These are phyloP conservation scores for Diabrotica undecimpunctata DNA, from an alignment of 1,140 invertebrate species.

Conservation along the genomic window DNA sequence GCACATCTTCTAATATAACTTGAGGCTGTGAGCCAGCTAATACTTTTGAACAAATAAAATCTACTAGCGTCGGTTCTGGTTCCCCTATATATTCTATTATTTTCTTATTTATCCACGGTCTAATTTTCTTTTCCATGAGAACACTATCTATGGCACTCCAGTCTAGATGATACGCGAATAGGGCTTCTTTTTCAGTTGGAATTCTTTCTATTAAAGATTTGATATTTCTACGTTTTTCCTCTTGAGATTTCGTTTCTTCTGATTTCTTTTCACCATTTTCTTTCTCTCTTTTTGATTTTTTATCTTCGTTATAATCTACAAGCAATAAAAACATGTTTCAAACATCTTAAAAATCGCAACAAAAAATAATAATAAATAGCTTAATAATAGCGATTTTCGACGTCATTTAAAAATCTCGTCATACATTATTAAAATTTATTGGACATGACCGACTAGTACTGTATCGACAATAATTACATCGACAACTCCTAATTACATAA, in stretches of 20 bases:
- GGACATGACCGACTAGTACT: no score
- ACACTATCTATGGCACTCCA: conserved; percentile 70
- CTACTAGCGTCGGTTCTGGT: conserved; percentile 95
- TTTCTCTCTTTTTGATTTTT: conserved; percentile 56
- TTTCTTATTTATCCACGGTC: conserved; percentile 99
- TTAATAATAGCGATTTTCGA: no score
- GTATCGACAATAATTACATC: no score
- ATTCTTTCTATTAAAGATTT: conserved; percentile 98
- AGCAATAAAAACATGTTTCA: not conserved
- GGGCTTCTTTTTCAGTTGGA: conserved; percentile 92
- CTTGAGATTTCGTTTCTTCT: conserved; percentile 72
- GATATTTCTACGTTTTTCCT: conserved; percentile 94
- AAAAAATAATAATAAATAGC: not conserved
- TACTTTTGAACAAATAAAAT: conserved; percentile 99
- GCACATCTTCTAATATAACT: conserved; percentile 94
- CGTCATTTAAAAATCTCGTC: no score
- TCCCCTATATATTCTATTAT: conserved; percentile 99
- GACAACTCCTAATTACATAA: no score
- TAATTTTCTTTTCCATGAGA: conserved; percentile 94
- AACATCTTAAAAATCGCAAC: not conserved
- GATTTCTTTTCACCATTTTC: conserved; percentile 60
- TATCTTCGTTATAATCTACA: conserved; percentile 65
- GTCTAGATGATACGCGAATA: conserved; percentile 92
- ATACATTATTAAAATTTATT: no score
- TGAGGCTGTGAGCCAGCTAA: conserved; percentile 88